Conservation (phyloP, 2,113 vertebrate species). For the Canis aureus region DNA sequence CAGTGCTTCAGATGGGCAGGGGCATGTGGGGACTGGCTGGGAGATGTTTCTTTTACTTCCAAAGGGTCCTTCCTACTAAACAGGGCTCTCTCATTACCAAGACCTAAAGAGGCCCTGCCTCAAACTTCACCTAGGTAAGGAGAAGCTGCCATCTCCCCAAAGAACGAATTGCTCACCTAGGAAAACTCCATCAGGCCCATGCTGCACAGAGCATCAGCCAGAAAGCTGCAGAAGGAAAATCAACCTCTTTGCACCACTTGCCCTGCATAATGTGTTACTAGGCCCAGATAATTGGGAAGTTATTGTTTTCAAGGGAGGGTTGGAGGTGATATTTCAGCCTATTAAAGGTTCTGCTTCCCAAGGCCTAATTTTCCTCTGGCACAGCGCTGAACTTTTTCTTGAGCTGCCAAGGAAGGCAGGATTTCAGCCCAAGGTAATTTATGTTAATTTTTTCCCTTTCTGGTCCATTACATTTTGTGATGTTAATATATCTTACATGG, state of each 20-base stretch:
- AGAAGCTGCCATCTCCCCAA: neutral
- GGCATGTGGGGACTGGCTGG: too few relatives aligned
- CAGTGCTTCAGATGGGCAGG: neutral
- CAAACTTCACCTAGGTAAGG: neutral
- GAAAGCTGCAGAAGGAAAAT: neutral
- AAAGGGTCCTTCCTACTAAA: slow-evolving; percentile 7
- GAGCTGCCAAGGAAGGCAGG: slow-evolving; percentile 67
- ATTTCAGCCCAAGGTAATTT: slow-evolving; percentile 83
- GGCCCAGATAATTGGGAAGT: slow-evolving; percentile 31
- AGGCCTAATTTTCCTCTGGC: slow-evolving; percentile 65
- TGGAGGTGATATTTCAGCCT: slow-evolving; percentile 51
- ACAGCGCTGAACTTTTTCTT: slow-evolving; percentile 52
- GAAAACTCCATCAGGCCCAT: neutral
- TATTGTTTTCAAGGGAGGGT: slow-evolving; percentile 54
- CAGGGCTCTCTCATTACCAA: neutral
- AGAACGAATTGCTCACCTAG: neutral
- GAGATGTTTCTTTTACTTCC: neutral
- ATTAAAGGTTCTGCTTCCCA: slow-evolving; percentile 63
- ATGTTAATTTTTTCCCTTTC: slow-evolving; percentile 81
- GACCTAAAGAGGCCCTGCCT: neutral
- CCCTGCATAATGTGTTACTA: neutral
- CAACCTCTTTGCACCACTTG: neutral
- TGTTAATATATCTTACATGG: slow-evolving; percentile 82
- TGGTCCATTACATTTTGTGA: slow-evolving; percentile 81
- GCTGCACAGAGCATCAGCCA: neutral